Evolutionary conservation across 2,888 invertebrate genomes (phyloP).

Genomic region (Drosophila quinaria): DNA sequence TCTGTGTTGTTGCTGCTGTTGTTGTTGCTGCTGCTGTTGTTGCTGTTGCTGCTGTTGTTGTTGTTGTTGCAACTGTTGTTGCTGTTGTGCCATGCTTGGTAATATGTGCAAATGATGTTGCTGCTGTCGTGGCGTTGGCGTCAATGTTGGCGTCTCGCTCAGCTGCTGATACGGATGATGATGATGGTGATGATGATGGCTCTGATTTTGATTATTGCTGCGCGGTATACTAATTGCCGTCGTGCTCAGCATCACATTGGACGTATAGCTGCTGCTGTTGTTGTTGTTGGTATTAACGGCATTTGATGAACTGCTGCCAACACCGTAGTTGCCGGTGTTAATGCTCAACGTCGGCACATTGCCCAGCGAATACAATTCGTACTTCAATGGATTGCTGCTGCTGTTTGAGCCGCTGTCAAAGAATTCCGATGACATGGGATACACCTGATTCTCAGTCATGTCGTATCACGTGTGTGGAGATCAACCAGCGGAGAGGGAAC

Average conservation of each 20-base stretch:
- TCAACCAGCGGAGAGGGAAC: constrained; percentile 7
- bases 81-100: constrained; percentile 80
- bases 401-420: constrained; percentile 85
- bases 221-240: constrained; percentile 84
- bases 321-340: constrained; percentile 53
- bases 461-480: constrained; percentile 41
- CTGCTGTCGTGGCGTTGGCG: constrained; percentile 51
- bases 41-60: constrained; percentile 57
- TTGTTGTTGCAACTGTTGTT: constrained; percentile 59
- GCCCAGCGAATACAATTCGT: constrained; percentile 82
- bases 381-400: constrained; percentile 84
- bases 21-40: constrained; percentile 53
- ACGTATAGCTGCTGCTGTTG: constrained; percentile 53
- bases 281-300: constrained; percentile 32
- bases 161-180: constrained; percentile 72
- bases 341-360: constrained; percentile 68
- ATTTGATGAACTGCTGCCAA: constrained; percentile 29
- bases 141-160: constrained; percentile 63
- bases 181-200: constrained; percentile 81
- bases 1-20: constrained; percentile 55
- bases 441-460: constrained; percentile 86
- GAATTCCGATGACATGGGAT: constrained; percentile 85
- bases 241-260: constrained; percentile 84
- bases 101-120: constrained; percentile 71
- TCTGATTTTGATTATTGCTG: constrained; percentile 83